Percentiles rank a stretch among this genome's conserved stretches.
Evolutionary conservation across 2,113 vertebrate species (phyloP).

Genomic region (Ibidorhyncha struthersii): DNA sequence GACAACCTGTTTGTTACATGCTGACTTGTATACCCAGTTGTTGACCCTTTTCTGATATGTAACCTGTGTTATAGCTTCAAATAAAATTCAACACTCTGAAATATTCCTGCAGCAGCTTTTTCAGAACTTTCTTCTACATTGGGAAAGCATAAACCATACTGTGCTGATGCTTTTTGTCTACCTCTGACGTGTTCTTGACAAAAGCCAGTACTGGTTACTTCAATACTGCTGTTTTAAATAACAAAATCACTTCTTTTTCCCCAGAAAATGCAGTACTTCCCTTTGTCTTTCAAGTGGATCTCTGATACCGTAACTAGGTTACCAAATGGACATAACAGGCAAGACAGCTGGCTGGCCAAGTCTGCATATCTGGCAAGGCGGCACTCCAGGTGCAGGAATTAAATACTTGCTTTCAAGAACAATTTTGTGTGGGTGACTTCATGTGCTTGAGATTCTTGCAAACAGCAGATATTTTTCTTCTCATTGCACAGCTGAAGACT

Average conservation of each 20-base stretch:
- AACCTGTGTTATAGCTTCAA: background rate
- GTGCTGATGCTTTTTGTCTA: background rate
- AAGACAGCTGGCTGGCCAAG: conserved; percentile 4
- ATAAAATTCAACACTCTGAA: background rate
- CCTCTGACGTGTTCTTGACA: background rate
- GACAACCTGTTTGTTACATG: background rate
- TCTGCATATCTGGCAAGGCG: background rate
- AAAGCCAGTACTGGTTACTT: background rate
- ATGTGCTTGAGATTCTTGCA: background rate
- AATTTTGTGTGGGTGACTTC: background rate
- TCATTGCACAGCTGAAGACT: background rate
- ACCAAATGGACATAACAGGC: background rate
- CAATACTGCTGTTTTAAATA: background rate
- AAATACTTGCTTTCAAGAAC: conserved; percentile 4
- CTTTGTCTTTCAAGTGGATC: background rate
- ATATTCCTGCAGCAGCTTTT: background rate
- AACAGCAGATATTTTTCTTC: conserved; percentile 7
- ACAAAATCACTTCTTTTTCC: background rate
- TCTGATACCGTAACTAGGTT: background rate
- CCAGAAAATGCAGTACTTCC: background rate
- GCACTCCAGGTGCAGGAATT: conserved; percentile 4
- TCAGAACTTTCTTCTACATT: background rate
- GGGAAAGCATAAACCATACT: background rate
- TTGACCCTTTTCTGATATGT: background rate
- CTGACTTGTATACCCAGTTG: background rate